Evolutionary conservation across 2,888 invertebrate genomes (phyloP).

Genomic region (Idaea aversata): DNA sequence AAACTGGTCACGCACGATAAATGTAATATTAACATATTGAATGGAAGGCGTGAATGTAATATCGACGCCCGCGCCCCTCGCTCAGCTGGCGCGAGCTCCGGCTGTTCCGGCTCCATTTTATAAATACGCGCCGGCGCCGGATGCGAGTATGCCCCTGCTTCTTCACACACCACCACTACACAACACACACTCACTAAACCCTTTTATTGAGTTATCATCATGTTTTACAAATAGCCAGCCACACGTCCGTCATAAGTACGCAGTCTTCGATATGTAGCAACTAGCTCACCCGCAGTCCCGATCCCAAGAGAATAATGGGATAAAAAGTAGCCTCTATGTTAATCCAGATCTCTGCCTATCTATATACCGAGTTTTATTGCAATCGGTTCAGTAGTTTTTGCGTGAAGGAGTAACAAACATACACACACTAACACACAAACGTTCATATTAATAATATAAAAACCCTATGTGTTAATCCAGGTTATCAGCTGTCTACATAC

Average conservation of each 20-base stretch:
- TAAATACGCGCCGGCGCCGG: conserved; percentile 74
- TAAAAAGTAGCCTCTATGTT: no score
- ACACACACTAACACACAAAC: no score
- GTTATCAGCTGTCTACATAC: no score
- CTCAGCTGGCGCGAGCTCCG: conserved; percentile 55
- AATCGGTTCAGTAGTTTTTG: no score
- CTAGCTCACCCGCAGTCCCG: no score
- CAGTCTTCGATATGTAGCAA: neutral
- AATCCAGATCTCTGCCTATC: no score
- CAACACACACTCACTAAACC: conserved; percentile 49
- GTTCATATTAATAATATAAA: no score
- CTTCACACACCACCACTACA: conserved; percentile 35
- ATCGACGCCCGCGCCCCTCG: conserved; percentile 49
- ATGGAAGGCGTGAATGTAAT: conserved; percentile 42
- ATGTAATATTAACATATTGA: conserved; percentile 39
- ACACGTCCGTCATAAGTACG: conserved; percentile 30
- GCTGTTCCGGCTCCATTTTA: conserved; percentile 72
- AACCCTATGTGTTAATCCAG: no score
- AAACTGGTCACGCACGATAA: conserved; percentile 38
- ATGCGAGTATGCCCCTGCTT: conserved; percentile 45
- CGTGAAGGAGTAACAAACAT: no score
- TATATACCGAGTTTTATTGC: no score
- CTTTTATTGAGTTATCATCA: conserved; percentile 56
- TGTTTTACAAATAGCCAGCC: conserved; percentile 52
- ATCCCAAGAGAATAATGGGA: no score